phyloP scores from a whole-genome alignment of 2,113 vertebrate species.

The Bujurquina vittata region DNA sequence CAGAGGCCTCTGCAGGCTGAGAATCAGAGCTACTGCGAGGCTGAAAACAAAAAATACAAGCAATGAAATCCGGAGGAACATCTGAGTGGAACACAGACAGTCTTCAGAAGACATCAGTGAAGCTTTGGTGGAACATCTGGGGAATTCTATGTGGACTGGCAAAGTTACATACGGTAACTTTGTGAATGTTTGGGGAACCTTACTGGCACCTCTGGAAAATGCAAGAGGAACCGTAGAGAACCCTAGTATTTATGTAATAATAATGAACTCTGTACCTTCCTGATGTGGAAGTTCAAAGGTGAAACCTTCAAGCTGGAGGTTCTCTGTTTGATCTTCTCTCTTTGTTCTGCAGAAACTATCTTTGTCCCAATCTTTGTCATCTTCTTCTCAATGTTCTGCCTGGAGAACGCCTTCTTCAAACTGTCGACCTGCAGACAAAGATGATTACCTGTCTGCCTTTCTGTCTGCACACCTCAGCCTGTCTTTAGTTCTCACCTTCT shows the following conservation, averaged over 20 bases:
- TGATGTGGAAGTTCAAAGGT: constrained; percentile 75
- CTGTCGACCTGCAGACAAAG: constrained; percentile 84
- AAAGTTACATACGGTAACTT: neutral
- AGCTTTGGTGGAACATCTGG: neutral
- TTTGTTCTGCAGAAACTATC: constrained; percentile 90
- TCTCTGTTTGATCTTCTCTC: constrained; percentile 95
- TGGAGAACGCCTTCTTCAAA: constrained; percentile 95
- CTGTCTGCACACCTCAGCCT: neutral
- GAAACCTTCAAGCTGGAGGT: constrained; percentile 87
- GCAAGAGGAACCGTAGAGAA: neutral
- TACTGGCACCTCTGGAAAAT: neutral
- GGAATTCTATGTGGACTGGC: neutral
- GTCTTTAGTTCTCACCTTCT: constrained; percentile 78
- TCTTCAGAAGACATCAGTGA: neutral
- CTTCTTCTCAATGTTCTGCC: constrained; percentile 95
- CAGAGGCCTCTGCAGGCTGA: constrained; percentile 51
- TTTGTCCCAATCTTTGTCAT: constrained; percentile 95
- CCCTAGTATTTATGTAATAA: neutral
- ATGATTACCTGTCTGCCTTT: neutral
- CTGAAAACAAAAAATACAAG: constrained; percentile 35
- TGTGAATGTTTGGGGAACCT: neutral
- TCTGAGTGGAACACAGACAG: neutral
- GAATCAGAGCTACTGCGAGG: constrained; percentile 59
- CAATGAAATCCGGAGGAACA: neutral
- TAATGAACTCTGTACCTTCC: constrained; percentile 56